Conservation (phyloP, 2,113 vertebrate species). For the Craseonycteris thonglongyai region DNA sequence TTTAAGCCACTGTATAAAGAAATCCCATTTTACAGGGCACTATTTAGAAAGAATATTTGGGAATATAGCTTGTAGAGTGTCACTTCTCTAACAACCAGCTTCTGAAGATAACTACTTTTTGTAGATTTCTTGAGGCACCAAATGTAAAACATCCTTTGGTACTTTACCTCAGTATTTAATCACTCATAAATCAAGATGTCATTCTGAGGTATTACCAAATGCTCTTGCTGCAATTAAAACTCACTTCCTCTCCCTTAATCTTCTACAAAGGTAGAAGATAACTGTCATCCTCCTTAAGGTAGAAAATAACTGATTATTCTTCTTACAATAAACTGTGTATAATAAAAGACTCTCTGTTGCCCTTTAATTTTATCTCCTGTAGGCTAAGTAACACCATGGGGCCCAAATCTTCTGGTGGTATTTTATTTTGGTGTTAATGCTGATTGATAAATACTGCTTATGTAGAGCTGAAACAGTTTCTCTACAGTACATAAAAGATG, state of each 20-base stretch:
- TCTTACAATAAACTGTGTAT: neutral
- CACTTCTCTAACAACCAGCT: neutral
- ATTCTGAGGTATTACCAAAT: constrained; percentile 24
- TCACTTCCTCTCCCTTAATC: neutral
- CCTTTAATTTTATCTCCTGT: neutral
- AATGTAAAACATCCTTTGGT: neutral
- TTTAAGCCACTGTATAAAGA: neutral
- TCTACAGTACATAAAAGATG: neutral
- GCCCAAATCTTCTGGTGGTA: neutral
- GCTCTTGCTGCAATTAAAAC: constrained; percentile 4
- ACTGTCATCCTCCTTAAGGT: neutral
- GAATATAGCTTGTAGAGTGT: neutral
- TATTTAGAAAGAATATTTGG: constrained; percentile 15
- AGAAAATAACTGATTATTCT: neutral
- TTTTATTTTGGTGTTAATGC: constrained; percentile 31
- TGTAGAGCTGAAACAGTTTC: neutral
- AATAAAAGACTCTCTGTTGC: constrained; percentile 16
- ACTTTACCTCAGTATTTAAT: constrained; percentile 12
- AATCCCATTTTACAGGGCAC: neutral
- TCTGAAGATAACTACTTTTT: neutral
- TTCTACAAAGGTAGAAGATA: constrained; percentile 4
- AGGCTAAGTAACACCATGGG: neutral
- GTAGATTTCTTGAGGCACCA: neutral
- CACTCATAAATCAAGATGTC: constrained; percentile 4
- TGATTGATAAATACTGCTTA: constrained; percentile 11